Evolutionary conservation across 2,113 vertebrate species (phyloP).

Genomic region (Callocephalon fimbriatum): DNA sequence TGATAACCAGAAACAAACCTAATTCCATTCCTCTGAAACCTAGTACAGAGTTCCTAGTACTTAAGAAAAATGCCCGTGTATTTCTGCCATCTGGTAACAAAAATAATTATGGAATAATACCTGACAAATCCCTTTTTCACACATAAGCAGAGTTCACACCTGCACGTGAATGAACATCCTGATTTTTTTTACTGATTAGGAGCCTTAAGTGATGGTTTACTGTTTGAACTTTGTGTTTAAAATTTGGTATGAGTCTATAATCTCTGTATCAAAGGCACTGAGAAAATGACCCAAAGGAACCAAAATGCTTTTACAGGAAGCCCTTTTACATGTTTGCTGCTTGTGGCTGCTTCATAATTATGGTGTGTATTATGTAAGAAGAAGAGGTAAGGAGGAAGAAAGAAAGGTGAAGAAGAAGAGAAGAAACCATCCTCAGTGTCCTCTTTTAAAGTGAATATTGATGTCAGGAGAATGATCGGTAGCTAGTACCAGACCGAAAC

Average conservation of each 20-base stretch:
- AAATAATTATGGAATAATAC: background rate
- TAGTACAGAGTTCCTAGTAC: background rate
- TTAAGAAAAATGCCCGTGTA: background rate
- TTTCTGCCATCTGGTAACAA: background rate
- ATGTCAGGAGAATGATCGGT: background rate
- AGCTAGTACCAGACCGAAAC: background rate
- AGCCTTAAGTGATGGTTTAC: background rate
- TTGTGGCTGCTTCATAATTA: background rate
- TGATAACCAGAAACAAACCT: slow-evolving; percentile 1
- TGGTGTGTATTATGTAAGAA: background rate
- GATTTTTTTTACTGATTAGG: background rate
- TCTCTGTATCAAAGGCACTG: background rate
- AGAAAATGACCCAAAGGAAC: slow-evolving; percentile 49
- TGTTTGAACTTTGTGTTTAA: slow-evolving; percentile 20
- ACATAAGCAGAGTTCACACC: background rate
- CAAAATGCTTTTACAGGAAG: background rate
- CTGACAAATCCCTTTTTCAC: background rate
- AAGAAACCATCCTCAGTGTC: background rate
- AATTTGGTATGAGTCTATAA: slow-evolving; percentile 10
- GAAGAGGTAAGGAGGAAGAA: background rate
- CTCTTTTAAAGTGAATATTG: background rate
- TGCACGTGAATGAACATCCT: background rate
- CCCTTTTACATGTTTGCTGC: background rate
- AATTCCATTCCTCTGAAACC: background rate
- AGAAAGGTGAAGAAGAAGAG: background rate